Evolutionary conservation across 2,113 vertebrate genomes (phyloP), one percentile per base, ranked within the genome.

Genomic region (Brienomyrus brachyistius): DNA sequence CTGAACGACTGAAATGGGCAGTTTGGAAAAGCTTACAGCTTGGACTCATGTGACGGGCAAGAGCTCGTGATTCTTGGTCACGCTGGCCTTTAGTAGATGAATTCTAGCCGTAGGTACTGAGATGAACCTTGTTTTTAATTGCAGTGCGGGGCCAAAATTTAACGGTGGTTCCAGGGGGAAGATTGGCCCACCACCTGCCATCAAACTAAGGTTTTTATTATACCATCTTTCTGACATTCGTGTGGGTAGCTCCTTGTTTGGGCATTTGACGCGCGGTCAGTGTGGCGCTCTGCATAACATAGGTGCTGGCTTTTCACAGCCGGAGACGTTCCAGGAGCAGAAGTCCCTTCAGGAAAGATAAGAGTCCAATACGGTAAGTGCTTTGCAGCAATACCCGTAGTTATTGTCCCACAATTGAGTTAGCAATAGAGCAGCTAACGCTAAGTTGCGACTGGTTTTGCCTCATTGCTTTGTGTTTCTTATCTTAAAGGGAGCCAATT

Each of bases 331-430:
- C 97, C 40, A 96, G 95, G 95, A 99, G 97, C 93, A 97, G 96
- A 95, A 99, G 97, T 93, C 98, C 98, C 27, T 95, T 97, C 92
- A 97, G 94, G 93, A 98, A 97, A 96, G 98, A 99, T 93, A 98
- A 98, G 94, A 97, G 97, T 91, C 97, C 97, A 90, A 94, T 98
- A 92, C 97, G 98, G 97, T 98, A 95, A 88, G 90, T 50, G 27
- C 31, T 70, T 51, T 54, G 48, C 13, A 23, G 45, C 8, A 84
- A 5, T n/a, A 43, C 40, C 45, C 45, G 4, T 70, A 45, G 45
- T 48, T 6, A 45, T 13, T 70, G 19, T 84, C 40, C 17, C 21
- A 48, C 23, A 48, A 21, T 48, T 84, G 82, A n/a, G 19, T 84
- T 10, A n/a, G 77, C 40, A 82, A 9, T 82, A 45, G 43, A 19